phyloP scores from a whole-genome alignment of 2,113 vertebrate species.

The Ptyas mucosa region DNA sequence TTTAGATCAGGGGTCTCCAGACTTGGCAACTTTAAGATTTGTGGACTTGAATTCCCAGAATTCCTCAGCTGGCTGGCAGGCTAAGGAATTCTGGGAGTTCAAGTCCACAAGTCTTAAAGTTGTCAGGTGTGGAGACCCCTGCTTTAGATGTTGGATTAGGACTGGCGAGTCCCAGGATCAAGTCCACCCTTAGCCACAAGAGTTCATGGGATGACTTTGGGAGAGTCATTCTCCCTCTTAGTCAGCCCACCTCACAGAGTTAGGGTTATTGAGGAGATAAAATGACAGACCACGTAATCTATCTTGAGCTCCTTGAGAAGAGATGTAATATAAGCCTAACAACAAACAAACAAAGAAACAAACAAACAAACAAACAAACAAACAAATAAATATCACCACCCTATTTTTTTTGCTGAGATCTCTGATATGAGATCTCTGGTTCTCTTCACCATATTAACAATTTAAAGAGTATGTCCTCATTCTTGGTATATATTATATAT shows the following conservation, averaged over 20 bases:
- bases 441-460: background rate
- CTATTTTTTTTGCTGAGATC: background rate
- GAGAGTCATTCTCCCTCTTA: background rate
- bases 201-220: background rate
- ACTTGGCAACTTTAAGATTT: too few relatives aligned
- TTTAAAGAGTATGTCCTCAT: background rate
- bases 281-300: background rate
- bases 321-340: background rate
- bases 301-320: background rate
- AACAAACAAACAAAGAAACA: background rate
- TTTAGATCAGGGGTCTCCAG: too few relatives aligned
- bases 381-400: background rate
- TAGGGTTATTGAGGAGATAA: background rate
- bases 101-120: too few relatives aligned
- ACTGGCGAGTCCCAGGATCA: background rate
- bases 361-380: background rate
- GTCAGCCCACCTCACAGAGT: background rate
- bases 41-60: too few relatives aligned
- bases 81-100: too few relatives aligned
- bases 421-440: background rate
- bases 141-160: background rate
- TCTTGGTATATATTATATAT: background rate
- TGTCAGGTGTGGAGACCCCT: too few relatives aligned
- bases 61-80: too few relatives aligned
- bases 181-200: background rate